phyloP scores from a whole-genome alignment of 2,797 vertebrate genomes.

The Cirrhinus molitorella region DNA sequence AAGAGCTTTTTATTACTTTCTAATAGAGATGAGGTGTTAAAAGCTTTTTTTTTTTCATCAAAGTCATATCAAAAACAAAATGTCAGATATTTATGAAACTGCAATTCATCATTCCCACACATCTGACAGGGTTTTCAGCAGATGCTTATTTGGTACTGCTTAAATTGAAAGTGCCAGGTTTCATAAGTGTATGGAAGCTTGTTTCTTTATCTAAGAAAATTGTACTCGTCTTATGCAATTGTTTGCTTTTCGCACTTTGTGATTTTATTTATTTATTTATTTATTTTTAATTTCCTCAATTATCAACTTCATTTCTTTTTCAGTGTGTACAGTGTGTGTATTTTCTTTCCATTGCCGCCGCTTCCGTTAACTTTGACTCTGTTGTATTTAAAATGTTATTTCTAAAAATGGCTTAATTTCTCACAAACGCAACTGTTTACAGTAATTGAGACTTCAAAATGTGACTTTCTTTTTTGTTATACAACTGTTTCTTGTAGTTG shows the following conservation, averaged over 20 bases:
- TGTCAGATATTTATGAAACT: neutral
- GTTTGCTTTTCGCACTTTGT: neutral
- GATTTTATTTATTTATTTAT: too few relatives aligned
- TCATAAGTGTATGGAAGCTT: neutral
- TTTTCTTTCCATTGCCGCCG: neutral
- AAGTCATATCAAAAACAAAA: neutral
- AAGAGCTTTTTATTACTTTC: slow-evolving; percentile 15
- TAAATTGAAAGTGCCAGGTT: slow-evolving; percentile 8
- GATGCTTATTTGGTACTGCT: slow-evolving; percentile 2
- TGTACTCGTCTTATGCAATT: neutral
- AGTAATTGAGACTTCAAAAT: neutral
- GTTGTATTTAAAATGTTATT: neutral
- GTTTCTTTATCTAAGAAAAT: neutral
- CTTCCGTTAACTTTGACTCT: neutral
- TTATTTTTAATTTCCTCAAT: neutral
- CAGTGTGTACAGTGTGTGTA: neutral
- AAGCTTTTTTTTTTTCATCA: slow-evolving; percentile 17
- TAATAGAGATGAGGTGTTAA: slow-evolving; percentile 5
- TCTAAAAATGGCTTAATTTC: neutral
- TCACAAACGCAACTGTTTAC: neutral
- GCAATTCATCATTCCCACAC: slow-evolving; percentile 12
- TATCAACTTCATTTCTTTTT: too few relatives aligned
- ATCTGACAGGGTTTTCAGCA: neutral
- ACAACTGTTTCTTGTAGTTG: too few relatives aligned
- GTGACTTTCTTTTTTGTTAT: neutral